A percentile compares a stretch with the other conserved stretches of the same genome.
These are phyloP conservation scores for Argentina silus DNA, from an alignment of 2,797 vertebrate genomes.

Conservation along the genomic window DNA sequence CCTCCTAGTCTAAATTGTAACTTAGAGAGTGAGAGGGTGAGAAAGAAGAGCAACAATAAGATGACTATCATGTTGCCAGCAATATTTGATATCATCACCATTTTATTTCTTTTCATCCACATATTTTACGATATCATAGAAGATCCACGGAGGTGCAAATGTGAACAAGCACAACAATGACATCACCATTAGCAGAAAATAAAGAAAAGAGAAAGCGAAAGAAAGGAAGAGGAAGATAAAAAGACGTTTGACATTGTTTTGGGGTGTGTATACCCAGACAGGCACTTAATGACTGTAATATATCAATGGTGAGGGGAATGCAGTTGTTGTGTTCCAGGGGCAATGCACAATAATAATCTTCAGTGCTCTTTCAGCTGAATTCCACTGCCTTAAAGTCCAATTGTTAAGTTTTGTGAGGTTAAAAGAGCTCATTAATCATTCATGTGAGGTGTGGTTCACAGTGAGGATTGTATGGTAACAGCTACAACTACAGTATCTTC, in stretches of 20 bases:
- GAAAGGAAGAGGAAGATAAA: not conserved
- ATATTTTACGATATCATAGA: slow-evolving; percentile 71
- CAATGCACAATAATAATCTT: not conserved
- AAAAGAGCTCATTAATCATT: slow-evolving; percentile 18
- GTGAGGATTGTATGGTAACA: not conserved
- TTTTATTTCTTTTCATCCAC: slow-evolving; percentile 64
- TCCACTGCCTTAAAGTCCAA: not conserved
- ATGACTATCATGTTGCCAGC: not conserved
- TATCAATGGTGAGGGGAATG: slow-evolving; percentile 26
- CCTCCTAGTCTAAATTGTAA: too few species aligned
- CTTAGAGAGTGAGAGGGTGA: too few species aligned
- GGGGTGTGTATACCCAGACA: slow-evolving; percentile 56
- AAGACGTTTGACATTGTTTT: slow-evolving; percentile 28
- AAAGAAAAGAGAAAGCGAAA: slow-evolving; percentile 3
- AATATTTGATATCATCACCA: slow-evolving; percentile 35
- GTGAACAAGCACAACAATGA: slow-evolving; percentile 63
- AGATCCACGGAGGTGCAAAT: slow-evolving; percentile 66
- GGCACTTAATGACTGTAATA: slow-evolving; percentile 65
- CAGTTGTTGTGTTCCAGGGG: slow-evolving; percentile 32
- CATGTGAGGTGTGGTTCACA: slow-evolving; percentile 4
- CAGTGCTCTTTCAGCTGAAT: slow-evolving; percentile 16
- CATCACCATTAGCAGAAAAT: slow-evolving; percentile 55
- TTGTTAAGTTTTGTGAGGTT: slow-evolving; percentile 17
- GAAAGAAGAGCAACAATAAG: slow-evolving; percentile 1
- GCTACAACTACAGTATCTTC: not conserved